Conservation (phyloP, 2,113 vertebrate genomes). For the Rhinolophus sinicus region DNA sequence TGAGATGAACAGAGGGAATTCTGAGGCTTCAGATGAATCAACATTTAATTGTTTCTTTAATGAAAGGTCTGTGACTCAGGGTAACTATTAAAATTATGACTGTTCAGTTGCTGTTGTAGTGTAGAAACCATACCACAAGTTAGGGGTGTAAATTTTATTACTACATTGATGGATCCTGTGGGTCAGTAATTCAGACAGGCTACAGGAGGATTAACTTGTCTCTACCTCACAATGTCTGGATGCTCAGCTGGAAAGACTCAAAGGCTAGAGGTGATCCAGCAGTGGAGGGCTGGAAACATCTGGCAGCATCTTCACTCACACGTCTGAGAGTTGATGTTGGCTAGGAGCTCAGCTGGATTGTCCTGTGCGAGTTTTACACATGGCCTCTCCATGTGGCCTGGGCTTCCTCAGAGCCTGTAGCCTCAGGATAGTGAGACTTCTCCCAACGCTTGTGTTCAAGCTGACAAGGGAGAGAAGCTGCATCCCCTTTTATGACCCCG, state of each 20-base stretch:
- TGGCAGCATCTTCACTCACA: background rate
- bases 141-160: background rate
- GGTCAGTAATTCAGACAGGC: background rate
- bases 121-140: background rate
- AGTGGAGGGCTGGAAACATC: background rate
- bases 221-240: background rate
- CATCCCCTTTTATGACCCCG: background rate
- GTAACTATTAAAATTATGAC: background rate
- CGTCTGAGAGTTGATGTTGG: background rate
- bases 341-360: background rate
- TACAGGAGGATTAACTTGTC: background rate
- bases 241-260: background rate
- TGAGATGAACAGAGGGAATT: background rate
- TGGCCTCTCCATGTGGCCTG: background rate
- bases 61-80: conserved; percentile 11
- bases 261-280: background rate
- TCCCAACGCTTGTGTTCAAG: background rate
- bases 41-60: conserved; percentile 9
- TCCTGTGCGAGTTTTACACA: background rate
- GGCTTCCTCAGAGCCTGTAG: background rate
- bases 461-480: background rate
- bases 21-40: background rate
- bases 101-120: background rate
- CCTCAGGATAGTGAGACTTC: background rate
- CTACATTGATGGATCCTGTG: background rate